These are phyloP conservation scores for Muntiacus reevesi DNA, from an alignment of 2,113 vertebrate genomes.

Conservation along the genomic window DNA sequence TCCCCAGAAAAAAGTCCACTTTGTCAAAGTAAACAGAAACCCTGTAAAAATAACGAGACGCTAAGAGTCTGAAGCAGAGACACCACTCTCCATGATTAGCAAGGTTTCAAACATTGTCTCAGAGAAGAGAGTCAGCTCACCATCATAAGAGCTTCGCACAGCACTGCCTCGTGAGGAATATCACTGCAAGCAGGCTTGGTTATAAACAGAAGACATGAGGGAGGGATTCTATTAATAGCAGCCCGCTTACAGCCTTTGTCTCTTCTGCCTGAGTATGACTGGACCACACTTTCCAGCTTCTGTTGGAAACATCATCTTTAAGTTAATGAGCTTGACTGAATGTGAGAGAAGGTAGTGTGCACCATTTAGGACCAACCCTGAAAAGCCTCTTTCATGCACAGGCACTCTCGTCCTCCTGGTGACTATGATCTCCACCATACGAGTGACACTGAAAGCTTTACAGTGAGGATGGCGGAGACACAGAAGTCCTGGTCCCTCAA, in stretches of 20 bases:
- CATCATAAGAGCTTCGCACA: background rate
- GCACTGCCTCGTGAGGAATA: background rate
- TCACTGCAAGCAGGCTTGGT: background rate
- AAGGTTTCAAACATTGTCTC: background rate
- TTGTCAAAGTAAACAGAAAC: background rate
- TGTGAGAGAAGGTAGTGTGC: background rate
- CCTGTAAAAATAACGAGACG: background rate
- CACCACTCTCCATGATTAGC: background rate
- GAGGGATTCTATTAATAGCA: background rate
- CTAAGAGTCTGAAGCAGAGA: background rate
- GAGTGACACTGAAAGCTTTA: background rate
- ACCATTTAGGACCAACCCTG: background rate
- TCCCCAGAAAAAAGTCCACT: background rate
- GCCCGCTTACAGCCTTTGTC: background rate
- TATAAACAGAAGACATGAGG: background rate
- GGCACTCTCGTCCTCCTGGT: background rate
- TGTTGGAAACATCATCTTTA: background rate
- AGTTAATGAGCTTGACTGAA: background rate
- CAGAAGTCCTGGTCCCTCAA: background rate
- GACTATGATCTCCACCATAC: background rate
- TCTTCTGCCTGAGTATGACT: background rate
- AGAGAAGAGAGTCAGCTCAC: background rate
- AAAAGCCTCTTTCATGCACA: background rate
- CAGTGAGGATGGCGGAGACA: background rate
- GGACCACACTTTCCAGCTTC: background rate